Base-by-base conservation (phyloP, 2,113 vertebrate species). In the Gadus macrocephalus region DNA sequence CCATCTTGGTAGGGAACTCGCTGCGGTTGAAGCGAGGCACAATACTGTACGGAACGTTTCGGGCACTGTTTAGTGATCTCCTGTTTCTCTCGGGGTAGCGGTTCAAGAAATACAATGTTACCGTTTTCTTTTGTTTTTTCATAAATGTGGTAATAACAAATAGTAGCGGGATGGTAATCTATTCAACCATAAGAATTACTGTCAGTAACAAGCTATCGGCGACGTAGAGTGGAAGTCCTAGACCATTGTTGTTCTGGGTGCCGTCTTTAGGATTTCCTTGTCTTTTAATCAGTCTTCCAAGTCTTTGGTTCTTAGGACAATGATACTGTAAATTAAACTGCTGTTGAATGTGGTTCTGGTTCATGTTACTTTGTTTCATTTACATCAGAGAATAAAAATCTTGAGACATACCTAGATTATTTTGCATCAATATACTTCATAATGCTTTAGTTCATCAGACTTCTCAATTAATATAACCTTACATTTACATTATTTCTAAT, bases 351-450 rank as follows among this genome's bases (percentile, higher is more conserved):
- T 73, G 64, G 0, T 61, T 64, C 14, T 73, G 64, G 0, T 61
- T 64, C 14, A 67, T 49, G 75, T 68, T 73, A 77, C 17, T 3
- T 68, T 55, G 63, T 73, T 27, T 49, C 76, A 75, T 68, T 77
- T 67, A 19, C 65, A 14, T 16, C 14, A 35, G 28, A 61, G 67
- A 85, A 86, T 85, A 85, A 89, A 84, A 72, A 17, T 53, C 38
- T 49, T 66, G n/a, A 61, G 17, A 67, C 42, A 7, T 49, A 49
- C 0, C 42, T 49, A 12, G 12, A 49, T 49, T 49, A 7, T 49
- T 5, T 49, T 49, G 42, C 42, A 9, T 49, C 42, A 49, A 49
- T 12, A 49, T 7, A 49, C 11, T 35, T 35, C 31, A 35, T 35
- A 35, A 4, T 7, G 6, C 31, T 35, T 3, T 35, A 7, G 4